Conservation (phyloP, 2,797 vertebrate genomes). For the Dryobates pubescens region DNA sequence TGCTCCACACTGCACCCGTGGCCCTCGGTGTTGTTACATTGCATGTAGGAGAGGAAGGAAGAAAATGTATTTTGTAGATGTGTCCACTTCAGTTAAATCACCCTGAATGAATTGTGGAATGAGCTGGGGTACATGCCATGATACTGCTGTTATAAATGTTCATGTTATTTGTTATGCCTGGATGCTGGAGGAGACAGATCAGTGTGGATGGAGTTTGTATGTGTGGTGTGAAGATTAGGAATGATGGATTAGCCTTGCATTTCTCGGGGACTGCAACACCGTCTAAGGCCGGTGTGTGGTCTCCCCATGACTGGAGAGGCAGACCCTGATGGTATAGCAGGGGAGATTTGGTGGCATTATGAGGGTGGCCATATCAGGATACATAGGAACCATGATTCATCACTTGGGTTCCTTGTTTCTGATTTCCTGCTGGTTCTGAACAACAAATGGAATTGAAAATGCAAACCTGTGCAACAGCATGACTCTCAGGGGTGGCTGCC, state of each 20-base stretch:
- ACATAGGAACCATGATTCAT: background rate
- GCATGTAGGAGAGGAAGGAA: background rate
- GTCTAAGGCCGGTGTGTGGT: background rate
- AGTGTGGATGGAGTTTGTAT: background rate
- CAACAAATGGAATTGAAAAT: constrained; percentile 3
- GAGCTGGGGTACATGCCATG: background rate
- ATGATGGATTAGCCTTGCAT: constrained; percentile 24
- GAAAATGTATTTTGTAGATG: background rate
- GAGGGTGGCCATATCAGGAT: background rate
- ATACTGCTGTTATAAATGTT: background rate
- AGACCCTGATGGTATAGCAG: background rate
- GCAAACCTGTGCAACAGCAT: background rate
- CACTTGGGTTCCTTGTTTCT: background rate
- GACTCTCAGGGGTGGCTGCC: background rate
- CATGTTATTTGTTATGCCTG: background rate
- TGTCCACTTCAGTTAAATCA: constrained; percentile 45
- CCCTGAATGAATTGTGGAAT: background rate
- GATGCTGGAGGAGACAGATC: constrained; percentile 39
- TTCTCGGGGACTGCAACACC: background rate
- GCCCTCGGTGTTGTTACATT: background rate
- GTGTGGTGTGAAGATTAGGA: constrained; percentile 47
- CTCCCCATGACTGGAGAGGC: background rate
- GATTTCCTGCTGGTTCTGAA: background rate
- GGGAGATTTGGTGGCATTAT: accelerated
- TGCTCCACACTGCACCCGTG: background rate